Conservation (phyloP, 2,113 vertebrate species). For the Varanus komodoensis region DNA sequence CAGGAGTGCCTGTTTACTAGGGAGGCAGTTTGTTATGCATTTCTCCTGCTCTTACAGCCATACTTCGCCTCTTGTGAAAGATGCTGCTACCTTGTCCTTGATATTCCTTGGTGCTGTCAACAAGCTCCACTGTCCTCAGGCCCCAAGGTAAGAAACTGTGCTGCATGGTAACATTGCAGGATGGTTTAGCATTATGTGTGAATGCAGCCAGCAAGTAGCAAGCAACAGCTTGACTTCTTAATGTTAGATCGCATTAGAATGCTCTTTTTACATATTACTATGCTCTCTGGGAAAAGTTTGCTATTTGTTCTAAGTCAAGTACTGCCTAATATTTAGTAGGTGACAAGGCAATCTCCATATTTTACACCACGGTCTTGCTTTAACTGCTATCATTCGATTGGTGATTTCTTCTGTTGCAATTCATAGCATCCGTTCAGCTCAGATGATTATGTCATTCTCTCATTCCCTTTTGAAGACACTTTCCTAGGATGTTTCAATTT, state of each 20-base stretch:
- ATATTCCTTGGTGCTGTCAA: too few species aligned
- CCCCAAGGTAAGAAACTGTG: too few species aligned
- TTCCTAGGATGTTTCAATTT: not conserved
- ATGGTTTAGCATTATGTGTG: too few species aligned
- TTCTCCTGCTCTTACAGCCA: too few species aligned
- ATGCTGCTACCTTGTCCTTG: too few species aligned
- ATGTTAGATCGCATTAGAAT: not conserved
- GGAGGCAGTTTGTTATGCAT: too few species aligned
- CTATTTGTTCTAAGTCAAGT: not conserved
- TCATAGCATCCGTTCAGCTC: not conserved
- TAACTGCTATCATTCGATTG: not conserved
- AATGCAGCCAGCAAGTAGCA: too few species aligned
- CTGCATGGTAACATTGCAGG: too few species aligned
- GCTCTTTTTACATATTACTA: not conserved
- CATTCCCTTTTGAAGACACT: not conserved
- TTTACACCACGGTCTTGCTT: not conserved
- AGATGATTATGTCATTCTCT: not conserved
- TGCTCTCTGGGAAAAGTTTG: not conserved
- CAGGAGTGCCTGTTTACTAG: too few species aligned
- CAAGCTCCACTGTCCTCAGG: too few species aligned
- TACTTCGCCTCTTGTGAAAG: too few species aligned
- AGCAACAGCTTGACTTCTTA: not conserved
- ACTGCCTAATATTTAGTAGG: not conserved
- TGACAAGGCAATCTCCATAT: not conserved
- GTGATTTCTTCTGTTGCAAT: slow-evolving; percentile 3